These are phyloP conservation scores for Magallana angulata DNA, from an alignment of 1,140 invertebrate species.

Conservation along the genomic window DNA sequence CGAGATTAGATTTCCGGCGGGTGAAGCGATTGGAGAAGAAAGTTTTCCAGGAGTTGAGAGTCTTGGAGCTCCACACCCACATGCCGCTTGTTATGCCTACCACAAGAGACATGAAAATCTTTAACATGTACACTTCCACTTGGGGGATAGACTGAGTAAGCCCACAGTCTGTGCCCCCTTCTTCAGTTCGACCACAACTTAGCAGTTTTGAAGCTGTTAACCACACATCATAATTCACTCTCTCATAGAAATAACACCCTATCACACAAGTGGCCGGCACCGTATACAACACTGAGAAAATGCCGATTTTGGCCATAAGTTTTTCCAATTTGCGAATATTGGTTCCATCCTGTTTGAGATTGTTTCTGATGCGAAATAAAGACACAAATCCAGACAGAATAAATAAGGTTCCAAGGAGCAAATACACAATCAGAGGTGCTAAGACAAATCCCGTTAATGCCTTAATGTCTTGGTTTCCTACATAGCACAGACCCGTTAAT, in stretches of 20 bases:
- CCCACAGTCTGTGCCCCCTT: constrained; percentile 67
- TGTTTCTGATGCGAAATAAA: constrained; percentile 94
- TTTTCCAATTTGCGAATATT: constrained; percentile 77
- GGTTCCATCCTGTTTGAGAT: constrained; percentile 87
- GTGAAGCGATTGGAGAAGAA: constrained; percentile 74
- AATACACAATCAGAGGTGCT: constrained; percentile 92
- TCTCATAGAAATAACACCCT: constrained; percentile 95
- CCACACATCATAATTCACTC: constrained; percentile 76
- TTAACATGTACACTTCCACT: constrained; percentile 84
- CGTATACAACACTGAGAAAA: constrained; percentile 96
- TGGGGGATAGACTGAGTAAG: constrained; percentile 78
- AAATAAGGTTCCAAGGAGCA: constrained; percentile 95
- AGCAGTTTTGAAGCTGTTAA: constrained; percentile 63
- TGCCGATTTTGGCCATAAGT: constrained; percentile 94
- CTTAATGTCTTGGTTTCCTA: constrained; percentile 94
- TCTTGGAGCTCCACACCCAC: constrained; percentile 79
- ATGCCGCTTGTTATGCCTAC: constrained; percentile 82
- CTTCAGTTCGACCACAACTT: constrained; percentile 50
- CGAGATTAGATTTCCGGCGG: constrained; percentile 69
- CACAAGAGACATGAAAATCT: constrained; percentile 82
- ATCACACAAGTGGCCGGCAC: constrained; percentile 96
- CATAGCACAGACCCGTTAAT: constrained; percentile 97
- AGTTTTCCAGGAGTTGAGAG: constrained; percentile 75
- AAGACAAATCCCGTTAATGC: constrained; percentile 93
- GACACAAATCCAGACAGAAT: constrained; percentile 96